A percentile compares a stretch with the other conserved stretches of the same genome.
Evolutionary conservation across 2,888 invertebrate species (phyloP).

Genomic region (Caenorhabditis drosophilae): DNA sequence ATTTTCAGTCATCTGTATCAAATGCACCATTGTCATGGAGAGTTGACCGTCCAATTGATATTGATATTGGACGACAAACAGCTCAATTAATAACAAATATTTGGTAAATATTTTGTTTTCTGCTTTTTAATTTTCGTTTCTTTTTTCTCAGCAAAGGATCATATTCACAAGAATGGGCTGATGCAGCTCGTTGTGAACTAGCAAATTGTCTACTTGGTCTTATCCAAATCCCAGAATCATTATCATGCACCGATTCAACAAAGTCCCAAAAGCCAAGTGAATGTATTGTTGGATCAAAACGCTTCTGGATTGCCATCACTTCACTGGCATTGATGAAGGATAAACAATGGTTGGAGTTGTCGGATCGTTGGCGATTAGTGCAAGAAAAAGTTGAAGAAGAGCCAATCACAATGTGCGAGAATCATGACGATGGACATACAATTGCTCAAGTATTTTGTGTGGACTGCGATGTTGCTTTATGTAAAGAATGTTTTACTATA

Average conservation of each 20-base stretch:
- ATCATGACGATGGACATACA: slow-evolving; percentile 83
- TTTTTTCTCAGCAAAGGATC: slow-evolving; percentile 38
- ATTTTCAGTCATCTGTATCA: slow-evolving; percentile 48
- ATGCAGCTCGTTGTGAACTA: slow-evolving; percentile 45
- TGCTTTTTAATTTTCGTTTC: background rate
- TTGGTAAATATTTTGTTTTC: slow-evolving; percentile 13
- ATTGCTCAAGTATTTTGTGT: slow-evolving; percentile 80
- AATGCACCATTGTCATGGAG: slow-evolving; percentile 61
- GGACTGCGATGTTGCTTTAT: slow-evolving; percentile 78
- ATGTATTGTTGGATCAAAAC: slow-evolving; percentile 21
- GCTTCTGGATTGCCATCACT: slow-evolving; percentile 85
- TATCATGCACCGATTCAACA: slow-evolving; percentile 26
- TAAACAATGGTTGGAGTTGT: slow-evolving; percentile 57
- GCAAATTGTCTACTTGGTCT: slow-evolving; percentile 42
- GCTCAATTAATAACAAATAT: slow-evolving; percentile 39
- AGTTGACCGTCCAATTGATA: slow-evolving; percentile 48
- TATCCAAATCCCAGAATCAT: slow-evolving; percentile 36
- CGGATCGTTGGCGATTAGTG: slow-evolving; percentile 37
- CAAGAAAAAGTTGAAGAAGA: slow-evolving; percentile 53
- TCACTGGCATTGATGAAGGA: slow-evolving; percentile 84
- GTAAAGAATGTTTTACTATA: slow-evolving; percentile 91
- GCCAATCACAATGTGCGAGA: slow-evolving; percentile 78
- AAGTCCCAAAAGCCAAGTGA: slow-evolving; percentile 1
- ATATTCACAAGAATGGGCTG: slow-evolving; percentile 56
- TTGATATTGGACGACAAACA: slow-evolving; percentile 53